These are phyloP conservation scores for Ctenicera cuprea DNA, from an alignment of 2,888 invertebrate genomes.

Conservation along the genomic window DNA sequence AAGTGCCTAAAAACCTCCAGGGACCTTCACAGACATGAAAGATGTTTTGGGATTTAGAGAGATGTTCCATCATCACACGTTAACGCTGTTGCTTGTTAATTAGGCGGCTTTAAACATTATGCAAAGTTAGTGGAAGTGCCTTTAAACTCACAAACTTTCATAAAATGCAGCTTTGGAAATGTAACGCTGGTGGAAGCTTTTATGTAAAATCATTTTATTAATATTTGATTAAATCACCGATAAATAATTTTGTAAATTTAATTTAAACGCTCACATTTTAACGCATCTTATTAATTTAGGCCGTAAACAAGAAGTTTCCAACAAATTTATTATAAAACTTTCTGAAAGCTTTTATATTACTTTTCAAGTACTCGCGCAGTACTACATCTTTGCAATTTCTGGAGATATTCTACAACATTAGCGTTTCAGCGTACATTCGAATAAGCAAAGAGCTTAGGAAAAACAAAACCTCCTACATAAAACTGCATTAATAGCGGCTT, in stretches of 20 bases:
- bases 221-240: too few relatives aligned
- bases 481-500: background rate
- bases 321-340: too few relatives aligned
- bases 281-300: too few relatives aligned
- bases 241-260: too few relatives aligned
- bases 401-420: conserved; percentile 22
- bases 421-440: conserved; percentile 8
- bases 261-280: too few relatives aligned
- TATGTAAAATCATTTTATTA: too few relatives aligned
- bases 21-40: conserved; percentile 18
- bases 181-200: background rate
- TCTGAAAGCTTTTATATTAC: too few relatives aligned
- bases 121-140: conserved; percentile 11
- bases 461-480: conserved; percentile 3
- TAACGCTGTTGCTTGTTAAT: conserved; percentile 31
- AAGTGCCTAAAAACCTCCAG: conserved; percentile 19
- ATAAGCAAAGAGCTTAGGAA: conserved; percentile 1
- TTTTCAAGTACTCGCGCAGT: too few relatives aligned
- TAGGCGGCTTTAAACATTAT: conserved; percentile 34
- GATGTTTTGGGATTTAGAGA: conserved; percentile 27
- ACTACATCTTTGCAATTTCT: too few relatives aligned
- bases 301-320: too few relatives aligned
- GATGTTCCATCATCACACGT: conserved; percentile 29
- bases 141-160: conserved; percentile 1
- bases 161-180: background rate